These are phyloP conservation scores for Ctenodactylus gundi DNA, from an alignment of 2,113 vertebrate species.

Conservation along the genomic window DNA sequence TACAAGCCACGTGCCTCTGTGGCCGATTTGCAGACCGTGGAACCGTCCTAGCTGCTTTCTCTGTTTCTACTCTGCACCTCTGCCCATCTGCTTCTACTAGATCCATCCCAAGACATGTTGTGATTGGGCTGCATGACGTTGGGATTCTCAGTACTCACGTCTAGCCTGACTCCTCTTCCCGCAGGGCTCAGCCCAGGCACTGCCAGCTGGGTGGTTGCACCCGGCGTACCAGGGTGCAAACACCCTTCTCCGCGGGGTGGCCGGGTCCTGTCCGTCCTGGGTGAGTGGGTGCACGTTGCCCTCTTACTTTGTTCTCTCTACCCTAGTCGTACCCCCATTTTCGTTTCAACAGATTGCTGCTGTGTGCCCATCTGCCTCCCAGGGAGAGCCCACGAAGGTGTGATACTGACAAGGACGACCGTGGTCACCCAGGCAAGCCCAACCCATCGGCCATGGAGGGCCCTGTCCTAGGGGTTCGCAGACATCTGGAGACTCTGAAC, in stretches of 20 bases:
- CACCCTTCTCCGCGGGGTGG: fast-evolving
- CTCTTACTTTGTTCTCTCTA: neutral
- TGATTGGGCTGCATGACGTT: fast-evolving
- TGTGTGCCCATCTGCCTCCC: neutral
- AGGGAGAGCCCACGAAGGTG: no score
- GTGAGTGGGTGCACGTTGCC: neutral
- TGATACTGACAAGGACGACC: neutral
- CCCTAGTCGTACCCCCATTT: fast-evolving
- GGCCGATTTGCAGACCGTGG: neutral
- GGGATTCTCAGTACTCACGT: fast-evolving
- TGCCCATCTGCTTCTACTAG: neutral
- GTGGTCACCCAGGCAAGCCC: neutral
- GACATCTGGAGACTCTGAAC: fast-evolving
- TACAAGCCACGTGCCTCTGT: fast-evolving
- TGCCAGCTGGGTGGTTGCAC: no score
- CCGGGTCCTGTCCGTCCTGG: neutral
- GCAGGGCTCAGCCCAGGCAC: no score
- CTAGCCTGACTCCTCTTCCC: fast-evolving
- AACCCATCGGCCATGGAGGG: fast-evolving
- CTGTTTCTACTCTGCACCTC: neutral
- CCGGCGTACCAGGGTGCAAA: fast-evolving
- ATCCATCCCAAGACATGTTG: fast-evolving
- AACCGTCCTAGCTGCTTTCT: no score
- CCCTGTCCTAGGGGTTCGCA: neutral
- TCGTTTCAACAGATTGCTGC: fast-evolving